A percentile compares a stretch with the other conserved stretches of the same genome.
Conservation (phyloP, 2,113 vertebrate species). For the Dipodomys spectabilis region DNA sequence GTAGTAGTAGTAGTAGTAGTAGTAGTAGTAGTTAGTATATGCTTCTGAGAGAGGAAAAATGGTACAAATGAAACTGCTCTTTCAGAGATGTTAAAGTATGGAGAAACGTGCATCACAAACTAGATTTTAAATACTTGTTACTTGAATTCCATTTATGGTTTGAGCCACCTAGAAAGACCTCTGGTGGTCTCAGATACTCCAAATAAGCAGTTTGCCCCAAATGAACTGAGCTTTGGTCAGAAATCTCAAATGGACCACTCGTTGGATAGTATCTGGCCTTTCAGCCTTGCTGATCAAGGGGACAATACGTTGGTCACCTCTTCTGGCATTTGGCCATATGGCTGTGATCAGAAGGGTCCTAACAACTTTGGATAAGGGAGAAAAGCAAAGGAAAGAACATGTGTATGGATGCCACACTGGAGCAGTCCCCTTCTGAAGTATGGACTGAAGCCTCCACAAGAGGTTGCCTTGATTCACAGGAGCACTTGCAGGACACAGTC, state of each 20-base stretch:
- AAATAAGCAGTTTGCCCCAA: background rate
- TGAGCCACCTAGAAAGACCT: constrained; percentile 17
- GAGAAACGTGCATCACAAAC: background rate
- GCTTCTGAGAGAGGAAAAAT: background rate
- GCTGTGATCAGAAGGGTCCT: background rate
- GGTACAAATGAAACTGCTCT: background rate
- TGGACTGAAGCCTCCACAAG: background rate
- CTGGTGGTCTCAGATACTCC: background rate
- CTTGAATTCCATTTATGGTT: constrained; percentile 30
- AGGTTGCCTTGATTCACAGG: background rate
- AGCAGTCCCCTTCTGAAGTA: background rate
- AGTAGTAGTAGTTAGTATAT: background rate
- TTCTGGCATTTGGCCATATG: background rate
- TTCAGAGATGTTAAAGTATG: constrained; percentile 26
- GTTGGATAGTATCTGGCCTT: background rate
- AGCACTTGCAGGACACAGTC: background rate
- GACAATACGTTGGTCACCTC: background rate
- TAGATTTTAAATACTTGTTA: background rate
- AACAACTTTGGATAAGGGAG: background rate
- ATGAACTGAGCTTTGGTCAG: background rate
- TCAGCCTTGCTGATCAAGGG: background rate
- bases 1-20: no score
- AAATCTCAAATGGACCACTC: background rate
- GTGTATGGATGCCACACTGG: background rate
- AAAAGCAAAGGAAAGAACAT: background rate